Evolutionary conservation across 2,888 invertebrate genomes (phyloP), one percentile per base, ranked within the genome.

Genomic region (Hirtodrosophila confusa): DNA sequence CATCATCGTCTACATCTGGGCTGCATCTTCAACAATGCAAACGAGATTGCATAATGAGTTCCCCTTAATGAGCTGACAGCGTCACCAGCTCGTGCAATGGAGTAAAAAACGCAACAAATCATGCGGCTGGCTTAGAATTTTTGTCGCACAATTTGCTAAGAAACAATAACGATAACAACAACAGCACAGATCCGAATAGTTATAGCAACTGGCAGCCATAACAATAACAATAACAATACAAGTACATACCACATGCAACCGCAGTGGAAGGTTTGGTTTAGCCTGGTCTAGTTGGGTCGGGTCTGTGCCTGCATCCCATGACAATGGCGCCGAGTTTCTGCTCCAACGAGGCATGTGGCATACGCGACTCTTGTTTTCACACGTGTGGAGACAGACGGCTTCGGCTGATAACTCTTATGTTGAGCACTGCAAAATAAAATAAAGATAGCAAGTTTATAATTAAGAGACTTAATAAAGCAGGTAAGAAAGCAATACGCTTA

Each of bases 11-110:
- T 10, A 3, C 36, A 48, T 29, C 23, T 69, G 33, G 9, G 35
- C 24, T 72, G 51, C 66, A 49, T 41, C 31, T 63, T 17, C 27
- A 71, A 86, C 86, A 80, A 88, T 86, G 86, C 75, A 62, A 67
- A 48, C 57, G 54, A 58, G 84, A 58, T 82, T 82, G 88, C 88
- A 86, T 73, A 86, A 82, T 71, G 60, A 43, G 55, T 61, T 53
- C 53, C 51, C 33, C 51, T 69, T 88, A 86, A 80, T 86, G 84
- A 88, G 86, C 76, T 75, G 63, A 67, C 80, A 80, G 40, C 78
- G 49, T 74, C 56, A 47, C 10, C 45, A 39, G 40, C 31, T 87
- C 86, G 86, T 79, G 83, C 48, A 47, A 8, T 31, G 9, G 31
- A 31, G 9, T 31, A 31, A 54, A 47, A 55, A 50, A 54, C 37